These are phyloP conservation scores for Drosophila anomalata DNA, from an alignment of 2,888 invertebrate species.

Conservation along the genomic window DNA sequence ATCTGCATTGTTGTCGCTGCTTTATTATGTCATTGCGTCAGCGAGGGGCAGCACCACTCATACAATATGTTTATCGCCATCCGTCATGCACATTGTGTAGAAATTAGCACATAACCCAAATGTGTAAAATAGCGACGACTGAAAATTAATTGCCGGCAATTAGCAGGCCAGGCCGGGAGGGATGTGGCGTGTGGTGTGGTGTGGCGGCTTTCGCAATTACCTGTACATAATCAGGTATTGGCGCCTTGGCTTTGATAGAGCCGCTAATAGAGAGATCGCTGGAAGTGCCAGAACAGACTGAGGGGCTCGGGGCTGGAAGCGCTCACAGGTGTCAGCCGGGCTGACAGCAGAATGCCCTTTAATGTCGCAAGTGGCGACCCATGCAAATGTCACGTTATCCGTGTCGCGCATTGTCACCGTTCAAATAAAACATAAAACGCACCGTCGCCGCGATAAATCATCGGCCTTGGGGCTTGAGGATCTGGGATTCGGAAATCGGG, in stretches of 20 bases:
- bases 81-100: constrained; percentile 78
- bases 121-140: constrained; percentile 75
- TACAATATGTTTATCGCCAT: constrained; percentile 72
- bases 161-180: constrained; percentile 37
- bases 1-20: constrained; percentile 52
- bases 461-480: constrained; percentile 47
- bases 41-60: constrained; percentile 2
- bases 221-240: constrained; percentile 50
- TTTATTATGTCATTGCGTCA: constrained; percentile 80
- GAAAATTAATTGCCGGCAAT: constrained; percentile 73
- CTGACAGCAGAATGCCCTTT: constrained; percentile 83
- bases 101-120: constrained; percentile 78
- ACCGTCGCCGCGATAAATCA: constrained; percentile 72
- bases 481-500: constrained; percentile 15
- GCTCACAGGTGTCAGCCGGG: constrained; percentile 74
- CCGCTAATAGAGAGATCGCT: constrained; percentile 53
- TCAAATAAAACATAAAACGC: constrained; percentile 77
- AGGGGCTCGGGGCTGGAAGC: neutral
- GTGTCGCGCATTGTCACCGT: constrained; percentile 67
- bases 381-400: constrained; percentile 62
- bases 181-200: neutral
- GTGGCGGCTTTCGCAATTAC: constrained; percentile 18
- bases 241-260: constrained; percentile 52
- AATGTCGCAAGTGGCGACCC: constrained; percentile 71
- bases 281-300: neutral